A percentile compares a stretch with the other conserved stretches of the same genome.
Conservation (phyloP, 2,797 vertebrate species). For the Hoplostethus mediterraneus region DNA sequence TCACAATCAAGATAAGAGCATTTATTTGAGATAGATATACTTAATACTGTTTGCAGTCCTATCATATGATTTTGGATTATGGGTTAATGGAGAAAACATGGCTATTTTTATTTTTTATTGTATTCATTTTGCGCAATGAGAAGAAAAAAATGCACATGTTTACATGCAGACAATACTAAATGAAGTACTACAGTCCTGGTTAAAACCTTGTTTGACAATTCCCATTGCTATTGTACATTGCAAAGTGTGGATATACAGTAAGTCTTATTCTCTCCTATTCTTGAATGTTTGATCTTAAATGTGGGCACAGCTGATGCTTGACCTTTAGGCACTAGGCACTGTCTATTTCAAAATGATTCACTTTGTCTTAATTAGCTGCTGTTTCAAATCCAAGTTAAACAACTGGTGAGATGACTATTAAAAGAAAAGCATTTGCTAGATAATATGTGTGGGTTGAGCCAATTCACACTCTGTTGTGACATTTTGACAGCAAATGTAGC, state of each 20-base stretch:
- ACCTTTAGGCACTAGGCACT: not conserved
- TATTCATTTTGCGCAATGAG: not conserved
- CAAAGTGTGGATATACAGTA: not conserved
- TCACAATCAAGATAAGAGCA: too few species aligned
- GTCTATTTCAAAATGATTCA: not conserved
- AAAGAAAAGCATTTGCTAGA: conserved; percentile 12
- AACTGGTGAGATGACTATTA: conserved; percentile 21
- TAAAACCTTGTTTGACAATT: not conserved
- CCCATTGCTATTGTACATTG: not conserved
- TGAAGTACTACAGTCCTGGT: not conserved
- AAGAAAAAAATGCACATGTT: not conserved
- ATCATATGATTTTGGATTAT: not conserved
- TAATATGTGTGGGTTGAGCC: conserved; percentile 37
- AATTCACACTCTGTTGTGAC: conserved; percentile 31
- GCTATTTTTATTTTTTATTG: not conserved
- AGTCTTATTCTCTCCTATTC: not conserved
- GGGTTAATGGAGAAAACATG: not conserved
- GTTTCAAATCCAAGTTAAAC: conserved; percentile 15
- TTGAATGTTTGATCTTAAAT: conserved; percentile 7
- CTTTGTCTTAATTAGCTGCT: not conserved
- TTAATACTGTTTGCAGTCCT: not conserved
- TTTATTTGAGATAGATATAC: not conserved
- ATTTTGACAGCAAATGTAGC: conserved; percentile 46
- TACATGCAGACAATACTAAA: not conserved
- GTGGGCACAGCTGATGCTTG: not conserved